phyloP scores from a whole-genome alignment of 2,888 invertebrate species.

The Drosophila villosipedis region DNA sequence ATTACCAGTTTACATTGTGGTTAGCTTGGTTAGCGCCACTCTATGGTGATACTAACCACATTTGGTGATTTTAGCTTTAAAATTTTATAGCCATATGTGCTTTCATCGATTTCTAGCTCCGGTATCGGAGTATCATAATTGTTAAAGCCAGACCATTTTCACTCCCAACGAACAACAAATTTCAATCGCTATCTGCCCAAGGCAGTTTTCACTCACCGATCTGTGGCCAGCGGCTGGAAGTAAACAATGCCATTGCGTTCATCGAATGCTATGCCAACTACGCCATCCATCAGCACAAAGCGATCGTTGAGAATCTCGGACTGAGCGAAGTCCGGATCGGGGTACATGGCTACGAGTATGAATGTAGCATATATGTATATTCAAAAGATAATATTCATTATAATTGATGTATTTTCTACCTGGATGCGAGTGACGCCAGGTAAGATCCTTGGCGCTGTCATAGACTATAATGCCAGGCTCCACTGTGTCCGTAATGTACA shows the following conservation, averaged over 20 bases:
- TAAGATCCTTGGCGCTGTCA: constrained; percentile 90
- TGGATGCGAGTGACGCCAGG: constrained; percentile 93
- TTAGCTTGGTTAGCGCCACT: not conserved
- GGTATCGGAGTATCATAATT: not conserved
- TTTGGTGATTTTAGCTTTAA: not conserved
- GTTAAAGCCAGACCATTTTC: not conserved
- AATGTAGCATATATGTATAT: not conserved
- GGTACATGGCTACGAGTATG: constrained; percentile 89
- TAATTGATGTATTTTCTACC: constrained; percentile 10
- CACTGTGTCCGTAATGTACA: constrained; percentile 93
- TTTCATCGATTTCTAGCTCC: not conserved
- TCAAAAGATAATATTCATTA: not conserved
- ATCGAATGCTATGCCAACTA: constrained; percentile 89
- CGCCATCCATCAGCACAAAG: constrained; percentile 89
- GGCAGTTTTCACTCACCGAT: constrained; percentile 85
- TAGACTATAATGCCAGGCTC: constrained; percentile 89
- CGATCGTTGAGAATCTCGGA: constrained; percentile 89
- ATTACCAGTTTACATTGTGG: not conserved
- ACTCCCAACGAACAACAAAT: not conserved
- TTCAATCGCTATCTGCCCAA: not conserved
- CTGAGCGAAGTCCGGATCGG: constrained; percentile 92
- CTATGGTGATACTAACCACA: not conserved
- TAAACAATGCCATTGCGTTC: constrained; percentile 87
- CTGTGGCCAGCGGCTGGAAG: constrained; percentile 89
- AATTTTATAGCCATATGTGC: not conserved